Evolutionary conservation across 2,888 invertebrate genomes (phyloP).

Genomic region (Acutogordius australiensis): DNA sequence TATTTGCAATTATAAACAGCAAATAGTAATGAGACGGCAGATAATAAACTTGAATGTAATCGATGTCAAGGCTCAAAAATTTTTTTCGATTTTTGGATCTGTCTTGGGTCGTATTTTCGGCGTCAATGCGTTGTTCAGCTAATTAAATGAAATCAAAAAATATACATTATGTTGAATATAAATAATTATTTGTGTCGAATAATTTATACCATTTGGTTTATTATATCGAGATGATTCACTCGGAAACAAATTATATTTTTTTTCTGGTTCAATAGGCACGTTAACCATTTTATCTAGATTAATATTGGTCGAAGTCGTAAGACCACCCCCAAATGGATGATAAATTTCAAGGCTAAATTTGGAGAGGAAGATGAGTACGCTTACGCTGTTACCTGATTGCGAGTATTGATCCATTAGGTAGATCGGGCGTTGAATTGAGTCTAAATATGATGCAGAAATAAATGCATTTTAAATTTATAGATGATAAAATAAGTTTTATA

Average conservation of each 20-base stretch:
- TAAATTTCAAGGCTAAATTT: conserved; percentile 93
- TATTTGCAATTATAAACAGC: too few species aligned
- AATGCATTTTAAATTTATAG: too few species aligned
- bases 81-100: background rate
- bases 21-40: too few species aligned
- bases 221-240: too few species aligned
- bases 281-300: too few species aligned
- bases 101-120: background rate
- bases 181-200: too few species aligned
- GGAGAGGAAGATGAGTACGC: conserved; percentile 75
- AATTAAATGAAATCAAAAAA: background rate
- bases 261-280: too few species aligned
- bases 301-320: background rate
- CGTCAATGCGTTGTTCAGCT: background rate
- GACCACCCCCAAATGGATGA: conserved; percentile 55
- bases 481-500: too few species aligned
- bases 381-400: conserved; percentile 38
- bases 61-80: background rate
- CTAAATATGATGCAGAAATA: too few species aligned
- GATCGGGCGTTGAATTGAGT: background rate
- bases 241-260: too few species aligned
- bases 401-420: background rate
- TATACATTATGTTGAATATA: background rate
- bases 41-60: conserved; percentile 2
- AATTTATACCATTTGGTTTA: too few species aligned